Base-by-base conservation (phyloP, 2,797 vertebrate species). In the Eulemur coronatus region DNA sequence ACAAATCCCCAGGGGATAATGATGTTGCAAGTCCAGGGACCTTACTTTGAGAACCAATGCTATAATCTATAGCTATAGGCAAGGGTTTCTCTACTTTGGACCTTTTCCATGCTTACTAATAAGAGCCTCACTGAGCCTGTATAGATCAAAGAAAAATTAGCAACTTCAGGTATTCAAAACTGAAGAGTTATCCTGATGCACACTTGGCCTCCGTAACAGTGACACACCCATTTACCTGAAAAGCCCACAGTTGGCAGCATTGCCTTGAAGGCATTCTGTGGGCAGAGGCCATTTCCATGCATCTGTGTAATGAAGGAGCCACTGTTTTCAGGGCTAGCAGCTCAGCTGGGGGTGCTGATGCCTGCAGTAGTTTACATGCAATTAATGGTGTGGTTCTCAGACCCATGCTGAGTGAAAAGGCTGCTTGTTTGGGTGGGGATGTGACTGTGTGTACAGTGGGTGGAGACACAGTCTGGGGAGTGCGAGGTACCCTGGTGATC, bases 341-440 rank as follows among this genome's bases (percentile, higher is more conserved):
- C 75, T 96, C 91, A 35, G 90, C 41, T 13, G 35, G 22, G 43
- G 91, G 50, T 80, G 50, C 9, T 1, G 55, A 80, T 14, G 88
- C 67, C 28, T 28, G 81, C 61, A 79, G 85, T 18, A 41, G 70
- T 61, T 92, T 50, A 73, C 8, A 50, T 17, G 72, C 55, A 84
- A 76, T 48, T 28, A 88, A 76, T 35, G 73, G 75, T 48, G 85
- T n/a, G 52, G 81, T 35, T 91, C 90, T 91, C 57, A 75, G 92
- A 50, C 26, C 52, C 43, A 73, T 13, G 35, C 65, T 30, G 46
- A 48, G 43, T 46, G 79, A 94, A 94, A 81, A 72, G 86, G 9
- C 67, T 52, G 61, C 87, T 57, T 93, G 86, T 95, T 94, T 96
- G 28, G 85, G 84, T 84, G 87, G 72, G 91, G 89, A 79, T 72